These are phyloP conservation scores for Calameuta filiformis DNA, from an alignment of 2,888 invertebrate genomes.

Conservation along the genomic window DNA sequence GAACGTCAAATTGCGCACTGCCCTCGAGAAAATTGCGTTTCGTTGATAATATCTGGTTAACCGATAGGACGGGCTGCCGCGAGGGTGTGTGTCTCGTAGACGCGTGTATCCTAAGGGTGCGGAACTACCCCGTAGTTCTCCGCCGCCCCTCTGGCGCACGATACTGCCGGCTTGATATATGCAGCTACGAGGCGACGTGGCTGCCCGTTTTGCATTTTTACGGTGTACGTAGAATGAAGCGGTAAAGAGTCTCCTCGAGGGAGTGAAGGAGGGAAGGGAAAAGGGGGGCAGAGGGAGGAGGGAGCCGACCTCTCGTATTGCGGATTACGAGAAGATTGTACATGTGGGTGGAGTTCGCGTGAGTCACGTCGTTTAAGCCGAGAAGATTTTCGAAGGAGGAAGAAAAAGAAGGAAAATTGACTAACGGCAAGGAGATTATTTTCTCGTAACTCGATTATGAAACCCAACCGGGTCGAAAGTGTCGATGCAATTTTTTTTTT, in stretches of 20 bases:
- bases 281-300: not conserved
- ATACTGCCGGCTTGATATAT: constrained; percentile 31
- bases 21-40: constrained; percentile 40
- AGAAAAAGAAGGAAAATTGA: not conserved
- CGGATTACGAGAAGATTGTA: constrained; percentile 1
- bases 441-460: not conserved
- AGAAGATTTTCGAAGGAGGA: not conserved
- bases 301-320: not conserved
- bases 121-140: constrained; percentile 25
- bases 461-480: not conserved
- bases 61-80: constrained; percentile 33
- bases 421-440: not conserved
- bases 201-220: constrained; percentile 45
- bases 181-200: constrained; percentile 35
- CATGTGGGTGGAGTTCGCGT: not conserved
- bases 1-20: constrained; percentile 34
- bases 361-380: not conserved
- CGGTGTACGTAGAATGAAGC: constrained; percentile 41
- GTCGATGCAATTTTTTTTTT: not conserved
- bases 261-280: not conserved
- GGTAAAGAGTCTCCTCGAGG: constrained; percentile 39
- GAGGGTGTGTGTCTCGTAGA: not conserved
- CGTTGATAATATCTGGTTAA: constrained; percentile 40
- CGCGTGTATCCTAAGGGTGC: constrained; percentile 17
- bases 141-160: constrained; percentile 22